These are phyloP conservation scores for Trinorchestia longiramus DNA, from an alignment of 1,140 invertebrate species.

Conservation along the genomic window DNA sequence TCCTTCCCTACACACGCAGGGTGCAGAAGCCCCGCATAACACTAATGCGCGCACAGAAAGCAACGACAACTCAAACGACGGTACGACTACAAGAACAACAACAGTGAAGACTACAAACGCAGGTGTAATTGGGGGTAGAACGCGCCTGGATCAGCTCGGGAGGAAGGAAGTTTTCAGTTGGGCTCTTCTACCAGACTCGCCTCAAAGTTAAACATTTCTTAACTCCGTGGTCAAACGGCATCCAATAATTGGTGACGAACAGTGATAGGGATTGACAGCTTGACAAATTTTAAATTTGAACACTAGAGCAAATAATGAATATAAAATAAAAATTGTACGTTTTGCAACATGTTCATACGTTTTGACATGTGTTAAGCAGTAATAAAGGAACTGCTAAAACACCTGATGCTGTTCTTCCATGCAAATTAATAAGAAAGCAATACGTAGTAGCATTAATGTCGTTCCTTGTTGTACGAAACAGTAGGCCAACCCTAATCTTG, in stretches of 20 bases:
- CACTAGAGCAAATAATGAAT: background rate
- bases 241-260: background rate
- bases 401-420: background rate
- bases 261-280: background rate
- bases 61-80: background rate
- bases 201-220: background rate
- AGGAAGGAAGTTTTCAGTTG: constrained; percentile 29
- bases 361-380: background rate
- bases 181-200: constrained; percentile 6
- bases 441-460: no score
- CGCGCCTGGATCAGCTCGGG: background rate
- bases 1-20: background rate
- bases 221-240: background rate
- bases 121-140: background rate
- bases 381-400: background rate
- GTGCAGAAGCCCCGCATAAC: no score
- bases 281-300: background rate
- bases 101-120: background rate
- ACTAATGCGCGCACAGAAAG: background rate
- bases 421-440: background rate
- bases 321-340: background rate
- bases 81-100: background rate
- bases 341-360: background rate
- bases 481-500: background rate
- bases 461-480: no score